A percentile compares a stretch with the other conserved stretches of the same genome.
Conservation (phyloP, 2,113 vertebrate genomes). For the Rhinogobius similis region DNA sequence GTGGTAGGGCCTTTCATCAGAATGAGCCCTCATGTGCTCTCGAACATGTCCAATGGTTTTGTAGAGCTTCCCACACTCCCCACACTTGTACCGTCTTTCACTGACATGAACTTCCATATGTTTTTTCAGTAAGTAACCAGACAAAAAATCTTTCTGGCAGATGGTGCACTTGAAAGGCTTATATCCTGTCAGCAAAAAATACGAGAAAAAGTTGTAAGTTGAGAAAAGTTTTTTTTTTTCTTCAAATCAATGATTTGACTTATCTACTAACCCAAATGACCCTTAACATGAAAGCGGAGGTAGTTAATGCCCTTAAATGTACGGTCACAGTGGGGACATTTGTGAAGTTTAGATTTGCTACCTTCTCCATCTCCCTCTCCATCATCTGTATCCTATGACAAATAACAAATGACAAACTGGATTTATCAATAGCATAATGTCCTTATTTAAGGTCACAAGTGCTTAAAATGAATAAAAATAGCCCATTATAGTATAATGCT, state of each 20-base stretch:
- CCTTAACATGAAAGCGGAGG: conserved; percentile 87
- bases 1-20: conserved; percentile 89
- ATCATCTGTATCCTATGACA: conserved; percentile 62
- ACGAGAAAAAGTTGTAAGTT: background rate
- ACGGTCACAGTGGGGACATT: conserved; percentile 89
- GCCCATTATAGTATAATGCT: background rate
- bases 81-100: conserved; percentile 92
- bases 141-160: conserved; percentile 94
- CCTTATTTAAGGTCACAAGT: background rate
- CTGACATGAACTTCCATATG: conserved; percentile 92
- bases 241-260: background rate
- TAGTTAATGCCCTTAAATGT: conserved; percentile 83
- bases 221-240: background rate
- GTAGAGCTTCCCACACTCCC: conserved; percentile 96
- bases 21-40: conserved; percentile 94
- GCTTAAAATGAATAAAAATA: background rate
- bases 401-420: background rate
- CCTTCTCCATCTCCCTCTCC: conserved; percentile 35
- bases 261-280: conserved; percentile 83
- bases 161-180: conserved; percentile 88
- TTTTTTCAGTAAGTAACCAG: conserved; percentile 93
- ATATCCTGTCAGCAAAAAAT: conserved; percentile 73
- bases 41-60: conserved; percentile 95
- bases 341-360: conserved; percentile 61
- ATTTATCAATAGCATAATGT: background rate